A percentile compares a stretch with the other conserved stretches of the same genome.
Evolutionary conservation across 2,888 invertebrate species (phyloP).

Genomic region (Myopa tessellatipennis): DNA sequence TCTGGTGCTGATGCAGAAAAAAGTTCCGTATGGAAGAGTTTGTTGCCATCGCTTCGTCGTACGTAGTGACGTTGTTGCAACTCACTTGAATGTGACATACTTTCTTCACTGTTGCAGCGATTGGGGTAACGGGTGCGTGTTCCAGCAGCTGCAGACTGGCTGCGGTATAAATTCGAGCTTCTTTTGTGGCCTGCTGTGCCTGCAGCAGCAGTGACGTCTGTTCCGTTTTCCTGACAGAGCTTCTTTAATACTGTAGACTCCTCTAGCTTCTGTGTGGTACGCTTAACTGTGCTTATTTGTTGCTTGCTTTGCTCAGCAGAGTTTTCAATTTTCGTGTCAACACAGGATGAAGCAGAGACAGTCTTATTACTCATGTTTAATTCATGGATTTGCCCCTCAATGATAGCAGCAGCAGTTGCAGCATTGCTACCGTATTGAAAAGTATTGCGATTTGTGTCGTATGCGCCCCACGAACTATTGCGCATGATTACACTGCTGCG

Average conservation of each 20-base stretch:
- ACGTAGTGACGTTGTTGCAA: neutral
- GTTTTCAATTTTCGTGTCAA: conserved; percentile 30
- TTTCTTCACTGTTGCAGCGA: conserved; percentile 67
- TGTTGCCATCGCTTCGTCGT: conserved; percentile 50
- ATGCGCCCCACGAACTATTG: conserved; percentile 80
- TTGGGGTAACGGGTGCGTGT: conserved; percentile 62
- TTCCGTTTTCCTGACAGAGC: conserved; percentile 61
- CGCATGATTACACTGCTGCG: conserved; percentile 74
- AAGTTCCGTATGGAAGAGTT: conserved; percentile 50
- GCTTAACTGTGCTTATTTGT: conserved; percentile 75
- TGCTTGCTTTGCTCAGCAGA: conserved; percentile 38
- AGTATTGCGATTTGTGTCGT: conserved; percentile 70
- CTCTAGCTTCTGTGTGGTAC: conserved; percentile 78
- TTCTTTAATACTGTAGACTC: conserved; percentile 67
- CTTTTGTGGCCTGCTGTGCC: conserved; percentile 50
- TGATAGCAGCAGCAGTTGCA: conserved; percentile 60
- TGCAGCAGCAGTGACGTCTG: conserved; percentile 43
- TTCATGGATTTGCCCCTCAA: conserved; percentile 66
- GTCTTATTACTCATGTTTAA: conserved; percentile 60
- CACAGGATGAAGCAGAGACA: conserved; percentile 34
- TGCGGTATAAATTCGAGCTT: conserved; percentile 59
- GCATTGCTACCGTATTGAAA: conserved; percentile 50
- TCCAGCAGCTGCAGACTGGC: conserved; percentile 61
- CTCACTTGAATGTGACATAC: conserved; percentile 47
- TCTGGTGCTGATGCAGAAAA: conserved; percentile 76